Evolutionary conservation across 2,797 vertebrate species (phyloP).

Genomic region (Lagorchestes hirsutus): DNA sequence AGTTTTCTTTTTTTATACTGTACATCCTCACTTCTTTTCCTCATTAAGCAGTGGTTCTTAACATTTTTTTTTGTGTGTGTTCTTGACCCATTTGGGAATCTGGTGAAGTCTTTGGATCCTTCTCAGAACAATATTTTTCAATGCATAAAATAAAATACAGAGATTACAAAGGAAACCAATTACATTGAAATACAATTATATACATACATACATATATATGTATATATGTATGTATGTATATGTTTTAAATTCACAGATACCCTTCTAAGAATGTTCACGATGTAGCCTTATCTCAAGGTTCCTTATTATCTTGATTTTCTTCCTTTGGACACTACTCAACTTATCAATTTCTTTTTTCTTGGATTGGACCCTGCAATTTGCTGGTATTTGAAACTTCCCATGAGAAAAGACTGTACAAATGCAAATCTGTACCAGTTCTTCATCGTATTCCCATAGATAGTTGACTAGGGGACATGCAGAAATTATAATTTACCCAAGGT

Average conservation of each 20-base stretch:
- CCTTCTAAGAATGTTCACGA: background rate
- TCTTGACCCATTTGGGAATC: background rate
- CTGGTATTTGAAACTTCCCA: background rate
- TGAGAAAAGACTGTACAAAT: background rate
- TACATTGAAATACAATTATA: background rate
- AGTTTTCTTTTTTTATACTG: background rate
- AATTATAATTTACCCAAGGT: background rate
- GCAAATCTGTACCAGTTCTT: background rate
- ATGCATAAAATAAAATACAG: background rate
- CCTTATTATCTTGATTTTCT: background rate
- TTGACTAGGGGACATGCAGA: rapidly evolving
- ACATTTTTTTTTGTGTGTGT: background rate
- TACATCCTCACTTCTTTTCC: background rate
- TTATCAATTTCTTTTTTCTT: background rate
- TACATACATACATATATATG: no score
- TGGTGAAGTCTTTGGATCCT: background rate
- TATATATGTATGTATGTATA: no score
- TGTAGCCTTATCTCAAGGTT: background rate
- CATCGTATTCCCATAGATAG: background rate
- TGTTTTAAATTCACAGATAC: background rate
- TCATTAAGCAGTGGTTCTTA: background rate
- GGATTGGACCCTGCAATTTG: background rate
- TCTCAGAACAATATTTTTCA: background rate
- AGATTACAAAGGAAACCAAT: background rate
- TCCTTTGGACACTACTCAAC: background rate